These are phyloP conservation scores for Hemithea aestivaria DNA, from an alignment of 2,888 invertebrate genomes.

Conservation along the genomic window DNA sequence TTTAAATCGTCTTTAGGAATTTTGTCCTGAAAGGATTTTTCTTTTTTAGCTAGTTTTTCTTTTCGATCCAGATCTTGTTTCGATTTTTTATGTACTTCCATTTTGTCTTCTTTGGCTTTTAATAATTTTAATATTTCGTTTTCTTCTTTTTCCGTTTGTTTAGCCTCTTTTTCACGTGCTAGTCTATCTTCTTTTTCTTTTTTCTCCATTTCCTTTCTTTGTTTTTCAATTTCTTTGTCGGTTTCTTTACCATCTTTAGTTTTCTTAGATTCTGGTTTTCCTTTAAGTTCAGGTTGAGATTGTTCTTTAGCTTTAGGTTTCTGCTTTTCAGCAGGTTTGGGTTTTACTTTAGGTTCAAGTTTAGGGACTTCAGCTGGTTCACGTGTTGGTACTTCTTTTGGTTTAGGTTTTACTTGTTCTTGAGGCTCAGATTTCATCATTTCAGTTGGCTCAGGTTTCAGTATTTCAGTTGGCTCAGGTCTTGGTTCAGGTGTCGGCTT, in stretches of 20 bases:
- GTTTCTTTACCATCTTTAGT: background rate
- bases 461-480: slow-evolving; percentile 2
- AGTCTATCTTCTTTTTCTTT: slow-evolving; percentile 15
- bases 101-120: slow-evolving; percentile 14
- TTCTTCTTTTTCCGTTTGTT: slow-evolving; percentile 12
- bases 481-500: background rate
- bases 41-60: slow-evolving; percentile 11
- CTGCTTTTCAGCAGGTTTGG: background rate
- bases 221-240: slow-evolving; percentile 1
- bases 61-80: slow-evolving; percentile 2
- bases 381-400: too few species aligned
- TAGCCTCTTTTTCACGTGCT: slow-evolving; percentile 4
- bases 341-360: slow-evolving; percentile 7
- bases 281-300: slow-evolving; percentile 1
- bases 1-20: slow-evolving; percentile 13
- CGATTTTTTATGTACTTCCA: slow-evolving; percentile 8
- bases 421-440: slow-evolving; percentile 3
- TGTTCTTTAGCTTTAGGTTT: background rate
- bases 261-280: slow-evolving; percentile 6
- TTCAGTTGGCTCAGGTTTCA: slow-evolving; percentile 4
- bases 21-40: too few species aligned
- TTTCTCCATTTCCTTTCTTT: slow-evolving; percentile 13
- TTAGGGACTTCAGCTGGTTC: too few species aligned
- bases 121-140: slow-evolving; percentile 13
- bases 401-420: too few species aligned